phyloP scores from a whole-genome alignment of 1,140 invertebrate genomes.

The Tetranychus urticae region DNA sequence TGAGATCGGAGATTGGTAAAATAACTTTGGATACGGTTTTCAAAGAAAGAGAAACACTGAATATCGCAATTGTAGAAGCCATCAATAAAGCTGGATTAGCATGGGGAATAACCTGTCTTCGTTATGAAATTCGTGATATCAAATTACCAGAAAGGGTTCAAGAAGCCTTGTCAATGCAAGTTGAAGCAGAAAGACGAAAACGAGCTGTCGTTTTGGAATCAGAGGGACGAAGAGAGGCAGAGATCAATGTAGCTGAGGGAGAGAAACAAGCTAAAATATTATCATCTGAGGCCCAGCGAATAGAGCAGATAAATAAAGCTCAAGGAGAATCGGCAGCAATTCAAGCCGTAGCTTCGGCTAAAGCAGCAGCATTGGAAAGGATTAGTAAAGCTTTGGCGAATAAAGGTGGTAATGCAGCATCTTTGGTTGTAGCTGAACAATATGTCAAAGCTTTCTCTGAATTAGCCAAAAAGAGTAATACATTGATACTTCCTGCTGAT shows the following conservation, averaged over 20 bases:
- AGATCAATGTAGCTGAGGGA: constrained; percentile 93
- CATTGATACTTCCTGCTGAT: constrained; percentile 75
- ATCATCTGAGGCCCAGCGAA: constrained; percentile 37
- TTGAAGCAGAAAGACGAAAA: constrained; percentile 90
- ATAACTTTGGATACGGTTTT: constrained; percentile 95
- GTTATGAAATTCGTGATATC: constrained; percentile 97
- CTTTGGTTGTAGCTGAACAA: constrained; percentile 74
- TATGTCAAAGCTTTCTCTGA: constrained; percentile 82
- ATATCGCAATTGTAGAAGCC: constrained; percentile 77
- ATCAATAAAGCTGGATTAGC: constrained; percentile 94
- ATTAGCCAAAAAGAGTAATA: constrained; percentile 77
- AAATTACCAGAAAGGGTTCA: constrained; percentile 72
- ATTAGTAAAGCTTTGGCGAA: constrained; percentile 39
- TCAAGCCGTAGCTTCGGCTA: constrained; percentile 53
- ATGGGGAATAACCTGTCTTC: constrained; percentile 89
- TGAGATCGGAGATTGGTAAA: constrained; percentile 93
- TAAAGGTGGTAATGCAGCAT: constrained; percentile 45
- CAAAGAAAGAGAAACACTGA: constrained; percentile 78
- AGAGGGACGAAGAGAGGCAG: constrained; percentile 69
- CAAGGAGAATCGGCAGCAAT: constrained; percentile 62
- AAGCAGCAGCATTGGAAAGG: constrained; percentile 46
- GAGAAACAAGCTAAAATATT: constrained; percentile 72
- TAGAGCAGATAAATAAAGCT: constrained; percentile 24
- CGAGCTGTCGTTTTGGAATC: constrained; percentile 88
- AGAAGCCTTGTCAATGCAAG: constrained; percentile 99